Percentiles rank a stretch among this genome's conserved stretches.
These are phyloP conservation scores for Choristoneura rosaceana DNA, from an alignment of 2,888 invertebrate species.

Conservation along the genomic window DNA sequence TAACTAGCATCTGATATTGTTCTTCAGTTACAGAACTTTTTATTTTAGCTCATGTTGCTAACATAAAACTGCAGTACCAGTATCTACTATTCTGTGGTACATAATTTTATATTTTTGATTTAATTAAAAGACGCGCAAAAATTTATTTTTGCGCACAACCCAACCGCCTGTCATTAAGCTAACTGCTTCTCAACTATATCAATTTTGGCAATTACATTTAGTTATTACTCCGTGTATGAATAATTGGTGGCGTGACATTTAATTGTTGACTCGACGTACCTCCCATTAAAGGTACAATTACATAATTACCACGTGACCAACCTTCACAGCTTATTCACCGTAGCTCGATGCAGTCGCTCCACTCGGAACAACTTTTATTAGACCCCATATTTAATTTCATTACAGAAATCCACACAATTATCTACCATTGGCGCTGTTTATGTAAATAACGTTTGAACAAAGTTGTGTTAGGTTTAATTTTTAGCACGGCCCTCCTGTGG, in stretches of 20 bases:
- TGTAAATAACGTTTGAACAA: neutral
- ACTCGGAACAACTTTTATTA: neutral
- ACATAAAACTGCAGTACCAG: too few relatives aligned
- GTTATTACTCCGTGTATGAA: conserved; percentile 32
- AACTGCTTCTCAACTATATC: conserved; percentile 17
- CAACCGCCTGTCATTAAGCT: neutral
- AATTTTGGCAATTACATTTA: conserved; percentile 37
- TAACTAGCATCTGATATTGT: too few relatives aligned
- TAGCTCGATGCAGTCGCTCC: conserved; percentile 18
- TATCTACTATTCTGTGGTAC: neutral
- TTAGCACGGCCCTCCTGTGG: neutral
- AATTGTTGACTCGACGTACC: conserved; percentile 29
- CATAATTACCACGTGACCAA: conserved; percentile 34
- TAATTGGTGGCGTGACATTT: conserved; percentile 40
- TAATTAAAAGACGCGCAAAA: neutral
- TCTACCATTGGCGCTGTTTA: neutral
- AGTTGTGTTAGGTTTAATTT: neutral
- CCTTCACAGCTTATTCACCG: conserved; percentile 20
- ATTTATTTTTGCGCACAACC: neutral
- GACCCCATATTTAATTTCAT: neutral
- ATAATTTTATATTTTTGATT: neutral
- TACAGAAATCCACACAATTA: neutral
- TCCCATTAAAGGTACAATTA: conserved; percentile 25
- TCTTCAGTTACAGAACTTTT: too few relatives aligned
- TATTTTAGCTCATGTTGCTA: too few relatives aligned